Evolutionary conservation across 37 sponge, comb jelly and placozoan species (phyloP).

Genomic region (Chondrilla cf. caribensis): DNA sequence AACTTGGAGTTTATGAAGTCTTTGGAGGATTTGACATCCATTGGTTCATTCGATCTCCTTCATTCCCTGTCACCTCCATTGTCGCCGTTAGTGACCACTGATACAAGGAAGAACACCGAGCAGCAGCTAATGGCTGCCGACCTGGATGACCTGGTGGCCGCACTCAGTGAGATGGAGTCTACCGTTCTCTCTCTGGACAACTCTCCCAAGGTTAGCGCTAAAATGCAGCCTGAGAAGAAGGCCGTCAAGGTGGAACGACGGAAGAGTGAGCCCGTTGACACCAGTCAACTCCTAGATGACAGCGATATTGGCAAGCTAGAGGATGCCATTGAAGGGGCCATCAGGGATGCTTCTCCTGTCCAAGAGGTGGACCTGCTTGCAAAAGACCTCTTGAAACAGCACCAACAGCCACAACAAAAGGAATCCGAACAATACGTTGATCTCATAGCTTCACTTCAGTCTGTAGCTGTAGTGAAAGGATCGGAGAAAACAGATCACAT

Average conservation of each 20-base stretch:
- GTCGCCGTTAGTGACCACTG: neutral
- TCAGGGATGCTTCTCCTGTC: slow-evolving; percentile 14
- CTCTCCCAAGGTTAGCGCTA: neutral
- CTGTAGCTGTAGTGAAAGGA: neutral
- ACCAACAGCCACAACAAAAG: neutral
- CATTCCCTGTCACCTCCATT: neutral
- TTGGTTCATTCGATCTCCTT: neutral
- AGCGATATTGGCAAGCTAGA: neutral
- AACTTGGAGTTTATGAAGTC: slow-evolving; percentile 26
- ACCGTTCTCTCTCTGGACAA: neutral
- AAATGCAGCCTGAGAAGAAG: neutral
- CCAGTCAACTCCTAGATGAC: neutral
- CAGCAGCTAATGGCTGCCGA: neutral
- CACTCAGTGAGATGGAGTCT: slow-evolving; percentile 10
- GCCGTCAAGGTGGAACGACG: too few species aligned
- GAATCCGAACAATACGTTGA: neutral
- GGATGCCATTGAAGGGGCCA: neutral
- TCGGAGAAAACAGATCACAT: neutral
- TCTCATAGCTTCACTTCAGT: slow-evolving; percentile 2
- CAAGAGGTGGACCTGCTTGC: neutral
- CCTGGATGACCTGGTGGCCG: slow-evolving; percentile 19
- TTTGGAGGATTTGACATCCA: slow-evolving; percentile 2
- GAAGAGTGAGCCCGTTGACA: neutral
- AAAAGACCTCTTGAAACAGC: neutral
- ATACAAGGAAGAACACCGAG: neutral